Evolutionary conservation across 1,140 invertebrate genomes (phyloP), one percentile per base, ranked within the genome.

Genomic region (Tribolium castaneum): DNA sequence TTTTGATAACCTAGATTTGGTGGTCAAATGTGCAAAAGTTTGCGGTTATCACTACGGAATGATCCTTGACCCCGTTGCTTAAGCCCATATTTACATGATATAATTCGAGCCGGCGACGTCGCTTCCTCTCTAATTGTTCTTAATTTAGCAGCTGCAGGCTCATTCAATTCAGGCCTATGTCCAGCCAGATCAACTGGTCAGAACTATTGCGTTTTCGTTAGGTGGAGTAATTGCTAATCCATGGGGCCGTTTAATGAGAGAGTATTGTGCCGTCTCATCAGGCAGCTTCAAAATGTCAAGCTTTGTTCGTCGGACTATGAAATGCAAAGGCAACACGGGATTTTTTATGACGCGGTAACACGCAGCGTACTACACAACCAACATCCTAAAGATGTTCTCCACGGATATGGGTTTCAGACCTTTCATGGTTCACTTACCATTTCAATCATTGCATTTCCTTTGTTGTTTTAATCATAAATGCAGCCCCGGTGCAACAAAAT

Each of bases 381-480:
- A 66, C 16, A 66, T 66, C 30, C 30, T 66, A 66, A 66, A 66
- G 59, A 66, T 66, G 59, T 66, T 66, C 59, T 66, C 59, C 59
- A 66, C 59, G 59, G 59, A 66, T 66, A 66, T 66, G 59, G 59
- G 59, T 66, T 66, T 66, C 59, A 66, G 59, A 66, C 59, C 59
- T 66, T 66, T 66, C 59, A 66, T 66, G 59, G 59, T 66, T 66
- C 59, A 66, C 59, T 66, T 66, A 66, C 59, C 59, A 66, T 66
- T 66, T 66, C 59, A 66, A 66, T 66, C 59, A 66, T 66, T 66
- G 59, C 59, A 66, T 66, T 66, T 66, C 59, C 59, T 66, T 66
- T 66, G 59, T 66, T 66, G 59, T 66, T 66, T 66, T 66, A 66
- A 66, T 66, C 14, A 66, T 66, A 66, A 66, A 66, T 66, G 59